A percentile compares a stretch with the other conserved stretches of the same genome.
Evolutionary conservation across 2,113 vertebrate species (phyloP).

Genomic region (Xenopus laevis): DNA sequence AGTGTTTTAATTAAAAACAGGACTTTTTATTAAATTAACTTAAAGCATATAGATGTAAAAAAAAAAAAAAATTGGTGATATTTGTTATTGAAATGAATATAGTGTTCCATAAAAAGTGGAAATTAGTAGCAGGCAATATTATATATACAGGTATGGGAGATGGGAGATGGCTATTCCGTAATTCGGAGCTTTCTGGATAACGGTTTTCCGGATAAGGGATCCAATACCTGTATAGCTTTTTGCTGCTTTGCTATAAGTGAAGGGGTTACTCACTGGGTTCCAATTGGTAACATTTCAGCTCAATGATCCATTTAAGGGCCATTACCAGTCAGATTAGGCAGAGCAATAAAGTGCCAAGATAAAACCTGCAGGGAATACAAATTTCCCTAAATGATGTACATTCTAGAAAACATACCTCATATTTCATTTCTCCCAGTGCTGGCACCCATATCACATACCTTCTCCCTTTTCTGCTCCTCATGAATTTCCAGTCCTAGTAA

Average conservation of each 20-base stretch:
- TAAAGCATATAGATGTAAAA: too few species aligned
- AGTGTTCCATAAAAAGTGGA: too few species aligned
- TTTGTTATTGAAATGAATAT: too few species aligned
- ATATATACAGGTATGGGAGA: too few species aligned
- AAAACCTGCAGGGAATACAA: constrained; percentile 29
- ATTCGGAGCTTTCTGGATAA: too few species aligned
- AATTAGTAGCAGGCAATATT: too few species aligned
- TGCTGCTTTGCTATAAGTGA: background rate
- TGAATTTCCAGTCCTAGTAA: background rate
- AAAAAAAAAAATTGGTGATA: too few species aligned
- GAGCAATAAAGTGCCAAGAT: constrained; percentile 35
- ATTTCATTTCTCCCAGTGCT: background rate
- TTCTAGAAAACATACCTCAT: constrained; percentile 30
- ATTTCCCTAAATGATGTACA: constrained; percentile 17
- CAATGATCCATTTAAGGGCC: constrained; percentile 41
- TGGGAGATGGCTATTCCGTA: too few species aligned
- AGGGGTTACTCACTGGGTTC: constrained; percentile 22
- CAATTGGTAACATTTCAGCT: constrained; percentile 36
- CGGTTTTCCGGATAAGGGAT: too few species aligned
- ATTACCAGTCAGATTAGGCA: constrained; percentile 44
- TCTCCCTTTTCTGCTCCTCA: background rate
- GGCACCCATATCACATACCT: background rate
- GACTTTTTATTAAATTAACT: too few species aligned
- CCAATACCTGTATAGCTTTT: too few species aligned
- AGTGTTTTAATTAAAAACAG: too few species aligned